These are phyloP conservation scores for Calephelis nemesis DNA, from an alignment of 1,140 invertebrate genomes.

Conservation along the genomic window DNA sequence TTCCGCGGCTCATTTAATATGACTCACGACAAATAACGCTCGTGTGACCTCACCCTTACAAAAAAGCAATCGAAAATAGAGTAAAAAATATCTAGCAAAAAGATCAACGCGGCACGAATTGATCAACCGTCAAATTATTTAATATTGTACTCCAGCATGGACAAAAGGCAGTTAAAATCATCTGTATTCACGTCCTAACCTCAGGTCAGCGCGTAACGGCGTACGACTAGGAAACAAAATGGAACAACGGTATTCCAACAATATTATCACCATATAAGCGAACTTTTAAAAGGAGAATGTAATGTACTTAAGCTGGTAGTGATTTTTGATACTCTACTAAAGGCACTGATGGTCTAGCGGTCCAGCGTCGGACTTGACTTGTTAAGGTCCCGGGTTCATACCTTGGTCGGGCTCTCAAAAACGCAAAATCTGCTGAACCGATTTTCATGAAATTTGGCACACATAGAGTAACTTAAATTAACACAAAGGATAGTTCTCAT, in stretches of 20 bases:
- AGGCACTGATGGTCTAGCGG: not conserved
- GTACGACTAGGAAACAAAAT: not conserved
- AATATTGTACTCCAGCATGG: not conserved
- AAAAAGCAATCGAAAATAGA: too few species aligned
- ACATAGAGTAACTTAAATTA: too few species aligned
- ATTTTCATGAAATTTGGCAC: too few species aligned
- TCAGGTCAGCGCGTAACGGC: constrained; percentile 32
- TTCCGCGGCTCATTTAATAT: too few species aligned
- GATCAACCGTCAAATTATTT: constrained; percentile 1
- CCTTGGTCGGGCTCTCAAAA: too few species aligned
- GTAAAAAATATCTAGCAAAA: not conserved
- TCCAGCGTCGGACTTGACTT: not conserved
- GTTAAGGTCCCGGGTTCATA: too few species aligned
- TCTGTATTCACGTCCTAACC: constrained; percentile 34
- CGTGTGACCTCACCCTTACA: too few species aligned
- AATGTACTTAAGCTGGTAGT: too few species aligned
- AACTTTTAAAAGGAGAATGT: not conserved
- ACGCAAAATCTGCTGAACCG: too few species aligned
- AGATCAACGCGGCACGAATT: not conserved
- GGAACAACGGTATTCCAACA: constrained; percentile 12
- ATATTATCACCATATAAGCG: not conserved
- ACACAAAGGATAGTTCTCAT: too few species aligned
- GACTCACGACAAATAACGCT: too few species aligned
- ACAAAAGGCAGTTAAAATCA: constrained; percentile 9
- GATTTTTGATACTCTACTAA: not conserved